A percentile compares a stretch with the other conserved stretches of the same genome.
Conservation (phyloP, 2,797 vertebrate species). For the Falco novaeseelandiae region DNA sequence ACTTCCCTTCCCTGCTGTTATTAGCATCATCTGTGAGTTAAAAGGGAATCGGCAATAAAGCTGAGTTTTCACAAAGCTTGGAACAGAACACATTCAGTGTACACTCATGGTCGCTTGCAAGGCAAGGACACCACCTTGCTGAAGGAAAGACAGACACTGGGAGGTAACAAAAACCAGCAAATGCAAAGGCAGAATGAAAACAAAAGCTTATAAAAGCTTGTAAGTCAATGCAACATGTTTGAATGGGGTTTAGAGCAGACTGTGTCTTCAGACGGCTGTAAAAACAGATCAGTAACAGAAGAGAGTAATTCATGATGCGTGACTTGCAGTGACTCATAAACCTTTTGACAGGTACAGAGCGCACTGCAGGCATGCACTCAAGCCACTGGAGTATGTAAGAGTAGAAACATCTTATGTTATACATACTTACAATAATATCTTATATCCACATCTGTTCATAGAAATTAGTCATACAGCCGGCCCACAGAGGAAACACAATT, state of each 20-base stretch:
- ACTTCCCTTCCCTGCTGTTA: neutral
- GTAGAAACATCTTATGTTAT: rapidly evolving
- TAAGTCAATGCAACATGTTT: neutral
- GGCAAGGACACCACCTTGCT: neutral
- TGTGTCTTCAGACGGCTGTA: neutral
- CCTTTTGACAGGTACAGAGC: neutral
- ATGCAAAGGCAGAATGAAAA: neutral
- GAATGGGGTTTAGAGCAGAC: neutral
- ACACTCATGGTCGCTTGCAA: rapidly evolving
- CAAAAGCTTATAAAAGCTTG: neutral
- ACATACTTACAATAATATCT: neutral
- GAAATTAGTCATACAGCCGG: neutral
- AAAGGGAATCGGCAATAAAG: neutral
- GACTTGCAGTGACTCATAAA: neutral
- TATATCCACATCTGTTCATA: neutral
- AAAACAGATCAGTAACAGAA: neutral
- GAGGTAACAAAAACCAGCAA: neutral
- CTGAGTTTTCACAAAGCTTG: neutral
- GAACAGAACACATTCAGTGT: rapidly evolving
- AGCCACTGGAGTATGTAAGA: rapidly evolving
- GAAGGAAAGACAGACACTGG: rapidly evolving
- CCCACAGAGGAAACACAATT: rapidly evolving
- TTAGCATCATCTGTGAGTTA: neutral
- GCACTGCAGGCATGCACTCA: neutral
- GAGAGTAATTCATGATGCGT: neutral